Conservation (phyloP, 2,888 invertebrate genomes). For the Diachrysia chrysitis region DNA sequence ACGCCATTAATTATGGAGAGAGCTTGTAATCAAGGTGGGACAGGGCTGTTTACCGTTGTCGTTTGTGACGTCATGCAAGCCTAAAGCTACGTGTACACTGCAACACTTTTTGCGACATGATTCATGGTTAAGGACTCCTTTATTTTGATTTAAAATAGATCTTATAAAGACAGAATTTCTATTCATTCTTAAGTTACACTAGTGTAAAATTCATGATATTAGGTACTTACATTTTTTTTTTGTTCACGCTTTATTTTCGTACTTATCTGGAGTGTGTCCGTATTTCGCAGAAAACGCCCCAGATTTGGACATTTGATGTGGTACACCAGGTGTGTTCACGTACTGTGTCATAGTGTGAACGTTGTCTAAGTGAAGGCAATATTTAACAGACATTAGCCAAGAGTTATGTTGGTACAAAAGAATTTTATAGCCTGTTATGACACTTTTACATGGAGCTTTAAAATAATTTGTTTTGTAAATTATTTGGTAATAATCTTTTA, state of each 20-base stretch:
- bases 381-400: conserved; percentile 42
- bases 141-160: too few relatives aligned
- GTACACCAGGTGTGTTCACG: too few relatives aligned
- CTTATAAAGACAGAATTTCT: too few relatives aligned
- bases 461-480: not conserved
- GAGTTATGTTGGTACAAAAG: conserved; percentile 9
- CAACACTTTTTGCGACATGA: not conserved
- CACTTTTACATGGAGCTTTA: not conserved
- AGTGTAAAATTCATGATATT: too few relatives aligned
- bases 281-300: too few relatives aligned
- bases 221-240: too few relatives aligned
- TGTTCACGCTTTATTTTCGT: too few relatives aligned
- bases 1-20: conserved; percentile 58
- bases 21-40: conserved; percentile 52
- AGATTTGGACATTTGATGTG: too few relatives aligned
- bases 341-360: not conserved
- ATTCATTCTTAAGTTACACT: too few relatives aligned
- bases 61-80: conserved; percentile 52
- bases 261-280: too few relatives aligned
- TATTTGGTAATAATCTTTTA: not conserved
- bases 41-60: conserved; percentile 51
- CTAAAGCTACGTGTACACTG: conserved; percentile 14
- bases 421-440: conserved; percentile 8
- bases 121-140: too few relatives aligned
- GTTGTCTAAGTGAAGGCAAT: conserved; percentile 35